Conservation (phyloP, 2,888 invertebrate genomes). For the Plagodis pulveraria region DNA sequence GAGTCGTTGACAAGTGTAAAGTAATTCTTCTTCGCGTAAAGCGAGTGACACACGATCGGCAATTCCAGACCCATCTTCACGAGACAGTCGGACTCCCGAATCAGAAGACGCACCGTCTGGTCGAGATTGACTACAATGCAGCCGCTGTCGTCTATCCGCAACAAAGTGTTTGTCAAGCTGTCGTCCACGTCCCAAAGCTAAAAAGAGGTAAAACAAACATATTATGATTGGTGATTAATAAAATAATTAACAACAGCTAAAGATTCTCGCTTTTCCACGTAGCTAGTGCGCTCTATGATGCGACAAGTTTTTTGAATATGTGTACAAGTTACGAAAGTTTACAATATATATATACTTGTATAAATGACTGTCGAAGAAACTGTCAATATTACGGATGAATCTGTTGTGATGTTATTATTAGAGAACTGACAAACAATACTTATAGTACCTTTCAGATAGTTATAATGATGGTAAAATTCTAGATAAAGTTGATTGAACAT, state of each 20-base stretch:
- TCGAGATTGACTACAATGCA: constrained; percentile 91
- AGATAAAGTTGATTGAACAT: too few relatives aligned
- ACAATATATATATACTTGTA: too few relatives aligned
- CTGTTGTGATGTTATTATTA: too few relatives aligned
- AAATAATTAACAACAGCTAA: not conserved
- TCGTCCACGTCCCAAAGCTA: constrained; percentile 88
- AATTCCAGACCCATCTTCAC: constrained; percentile 92
- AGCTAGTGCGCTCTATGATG: too few relatives aligned
- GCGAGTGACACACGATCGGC: constrained; percentile 91
- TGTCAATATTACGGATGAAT: too few relatives aligned
- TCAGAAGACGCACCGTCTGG: constrained; percentile 89
- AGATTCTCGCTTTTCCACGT: too few relatives aligned
- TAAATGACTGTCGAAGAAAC: too few relatives aligned
- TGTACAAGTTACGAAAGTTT: too few relatives aligned
- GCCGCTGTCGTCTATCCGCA: constrained; percentile 87
- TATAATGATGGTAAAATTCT: too few relatives aligned
- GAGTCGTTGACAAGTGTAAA: constrained; percentile 91
- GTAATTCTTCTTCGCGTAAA: constrained; percentile 91
- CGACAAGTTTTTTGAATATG: too few relatives aligned
- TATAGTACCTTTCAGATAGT: too few relatives aligned
- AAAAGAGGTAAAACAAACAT: constrained; percentile 4
- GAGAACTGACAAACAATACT: too few relatives aligned
- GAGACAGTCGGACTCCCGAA: constrained; percentile 94
- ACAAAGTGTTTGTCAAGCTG: constrained; percentile 86
- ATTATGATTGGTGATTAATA: not conserved